Evolutionary conservation across 2,888 invertebrate genomes (phyloP).

Genomic region (Xylota segnis): DNA sequence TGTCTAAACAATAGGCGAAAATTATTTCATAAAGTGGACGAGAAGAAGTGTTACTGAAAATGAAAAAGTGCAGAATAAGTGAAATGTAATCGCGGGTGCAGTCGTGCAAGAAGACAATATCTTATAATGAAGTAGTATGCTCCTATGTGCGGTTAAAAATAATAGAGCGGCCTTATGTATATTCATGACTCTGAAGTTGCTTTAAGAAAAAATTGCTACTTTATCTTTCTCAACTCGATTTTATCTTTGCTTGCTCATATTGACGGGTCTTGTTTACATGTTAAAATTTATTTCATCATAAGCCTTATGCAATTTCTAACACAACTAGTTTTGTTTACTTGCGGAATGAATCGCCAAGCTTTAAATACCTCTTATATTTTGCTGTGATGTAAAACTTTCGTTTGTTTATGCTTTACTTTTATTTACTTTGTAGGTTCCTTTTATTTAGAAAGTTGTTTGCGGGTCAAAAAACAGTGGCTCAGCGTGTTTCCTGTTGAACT

Average conservation of each 20-base stretch:
- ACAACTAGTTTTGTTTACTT: background rate
- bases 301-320: conserved; percentile 23
- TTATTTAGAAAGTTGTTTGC: conserved; percentile 7
- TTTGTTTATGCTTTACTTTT: background rate
- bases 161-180: background rate
- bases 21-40: background rate
- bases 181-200: background rate
- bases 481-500: too few species aligned
- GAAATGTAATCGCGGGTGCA: conserved; percentile 18
- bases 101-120: background rate
- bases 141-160: background rate
- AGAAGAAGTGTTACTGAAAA: background rate
- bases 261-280: background rate
- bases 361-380: background rate
- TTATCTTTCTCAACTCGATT: background rate
- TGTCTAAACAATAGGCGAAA: background rate
- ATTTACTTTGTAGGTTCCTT: background rate
- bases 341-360: background rate
- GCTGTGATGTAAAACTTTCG: background rate
- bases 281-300: conserved; percentile 1
- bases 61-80: conserved; percentile 21
- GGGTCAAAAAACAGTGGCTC: background rate
- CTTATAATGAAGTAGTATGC: background rate
- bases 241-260: background rate
- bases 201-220: conserved; percentile 1